phyloP scores from a whole-genome alignment of 2,888 invertebrate genomes.

The Malthinus seriepunctatus region DNA sequence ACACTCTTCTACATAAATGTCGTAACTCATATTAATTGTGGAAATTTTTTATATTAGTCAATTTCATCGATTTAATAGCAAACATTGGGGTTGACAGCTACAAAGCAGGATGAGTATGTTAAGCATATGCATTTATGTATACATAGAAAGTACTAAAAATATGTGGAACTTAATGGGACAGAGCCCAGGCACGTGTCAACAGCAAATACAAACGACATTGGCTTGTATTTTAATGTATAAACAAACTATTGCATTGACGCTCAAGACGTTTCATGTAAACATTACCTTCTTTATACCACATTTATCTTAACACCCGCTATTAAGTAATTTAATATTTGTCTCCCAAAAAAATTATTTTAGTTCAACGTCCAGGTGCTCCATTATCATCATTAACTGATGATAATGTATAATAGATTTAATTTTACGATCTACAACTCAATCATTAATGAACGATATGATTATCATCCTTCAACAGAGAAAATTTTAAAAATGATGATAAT shows the following conservation, averaged over 20 bases:
- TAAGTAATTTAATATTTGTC: not conserved
- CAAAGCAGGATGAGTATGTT: constrained; percentile 39
- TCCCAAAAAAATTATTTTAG: not conserved
- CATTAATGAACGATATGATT: too few relatives aligned
- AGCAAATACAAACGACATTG: constrained; percentile 39
- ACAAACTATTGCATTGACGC: constrained; percentile 35
- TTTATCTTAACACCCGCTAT: constrained; percentile 14
- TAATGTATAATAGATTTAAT: too few relatives aligned
- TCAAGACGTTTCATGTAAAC: constrained; percentile 28
- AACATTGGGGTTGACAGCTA: constrained; percentile 42
- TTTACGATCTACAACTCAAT: too few relatives aligned
- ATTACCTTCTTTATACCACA: constrained; percentile 26
- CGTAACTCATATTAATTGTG: too few relatives aligned
- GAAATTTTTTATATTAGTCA: too few relatives aligned
- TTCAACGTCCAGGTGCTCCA: too few relatives aligned
- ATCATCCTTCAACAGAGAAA: too few relatives aligned
- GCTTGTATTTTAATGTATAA: constrained; percentile 35
- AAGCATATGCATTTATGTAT: constrained; percentile 30
- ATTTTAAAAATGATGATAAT: too few relatives aligned
- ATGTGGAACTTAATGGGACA: constrained; percentile 43
- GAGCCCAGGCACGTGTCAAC: constrained; percentile 41
- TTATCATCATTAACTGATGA: too few relatives aligned
- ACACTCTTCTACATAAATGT: not conserved
- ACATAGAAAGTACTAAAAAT: constrained; percentile 40
- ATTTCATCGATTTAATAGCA: constrained; percentile 39